Conservation (phyloP, 2,113 vertebrate genomes). For the Trematocara unimaculatum region DNA sequence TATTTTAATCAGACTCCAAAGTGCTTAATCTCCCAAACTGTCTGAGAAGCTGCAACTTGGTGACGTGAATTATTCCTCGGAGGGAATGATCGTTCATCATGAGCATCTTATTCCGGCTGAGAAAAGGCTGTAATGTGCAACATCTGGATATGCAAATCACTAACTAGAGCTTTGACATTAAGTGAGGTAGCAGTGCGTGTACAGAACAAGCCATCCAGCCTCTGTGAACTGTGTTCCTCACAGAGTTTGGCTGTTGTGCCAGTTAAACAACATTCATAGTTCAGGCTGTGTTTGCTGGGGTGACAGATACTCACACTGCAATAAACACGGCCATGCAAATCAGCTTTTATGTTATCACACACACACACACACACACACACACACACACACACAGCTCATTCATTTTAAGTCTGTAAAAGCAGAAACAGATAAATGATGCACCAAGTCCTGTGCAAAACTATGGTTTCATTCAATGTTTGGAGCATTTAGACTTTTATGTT, state of each 20-base stretch:
- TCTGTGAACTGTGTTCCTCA: slow-evolving; percentile 1
- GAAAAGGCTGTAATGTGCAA: slow-evolving; percentile 19
- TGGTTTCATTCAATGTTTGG: background rate
- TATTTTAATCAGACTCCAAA: background rate
- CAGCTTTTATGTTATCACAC: background rate
- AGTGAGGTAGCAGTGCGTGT: slow-evolving; percentile 10
- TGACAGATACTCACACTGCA: background rate
- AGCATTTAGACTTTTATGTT: background rate
- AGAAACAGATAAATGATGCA: background rate
- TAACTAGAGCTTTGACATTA: slow-evolving; percentile 18
- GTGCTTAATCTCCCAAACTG: background rate
- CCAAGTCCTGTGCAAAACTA: background rate
- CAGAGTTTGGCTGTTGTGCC: background rate
- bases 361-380: no score
- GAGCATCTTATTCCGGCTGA: slow-evolving; percentile 37
- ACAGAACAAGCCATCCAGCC: slow-evolving; percentile 13
- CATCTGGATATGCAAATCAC: slow-evolving; percentile 55
- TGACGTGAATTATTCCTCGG: slow-evolving; percentile 11
- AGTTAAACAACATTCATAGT: slow-evolving; percentile 5
- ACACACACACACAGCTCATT: background rate
- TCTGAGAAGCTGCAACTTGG: background rate
- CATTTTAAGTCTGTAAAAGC: background rate
- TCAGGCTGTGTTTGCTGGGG: background rate
- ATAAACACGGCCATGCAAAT: background rate
- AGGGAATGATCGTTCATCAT: slow-evolving; percentile 40